Conservation (phyloP, 2,888 invertebrate genomes). For the Ennomos erosarius region DNA sequence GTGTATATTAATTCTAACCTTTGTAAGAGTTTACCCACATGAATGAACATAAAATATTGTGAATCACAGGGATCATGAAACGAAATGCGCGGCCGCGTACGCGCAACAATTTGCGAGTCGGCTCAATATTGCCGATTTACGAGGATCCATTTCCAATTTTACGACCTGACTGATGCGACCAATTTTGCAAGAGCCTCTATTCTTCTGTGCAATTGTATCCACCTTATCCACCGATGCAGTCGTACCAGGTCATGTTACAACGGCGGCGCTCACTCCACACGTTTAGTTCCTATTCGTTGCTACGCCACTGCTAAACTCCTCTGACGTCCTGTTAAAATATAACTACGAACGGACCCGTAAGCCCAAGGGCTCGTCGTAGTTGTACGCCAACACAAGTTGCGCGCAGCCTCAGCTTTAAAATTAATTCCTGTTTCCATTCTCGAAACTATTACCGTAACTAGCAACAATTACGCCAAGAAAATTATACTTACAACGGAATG, state of each 20-base stretch:
- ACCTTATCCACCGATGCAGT: conserved; percentile 4
- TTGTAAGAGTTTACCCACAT: background rate
- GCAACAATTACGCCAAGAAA: conserved; percentile 50
- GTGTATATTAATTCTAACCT: conserved; percentile 15
- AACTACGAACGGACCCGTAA: conserved; percentile 47
- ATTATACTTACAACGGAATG: conserved; percentile 39
- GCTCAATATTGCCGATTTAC: conserved; percentile 73
- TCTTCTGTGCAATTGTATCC: conserved; percentile 33
- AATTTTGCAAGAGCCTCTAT: conserved; percentile 60
- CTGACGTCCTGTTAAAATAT: conserved; percentile 65
- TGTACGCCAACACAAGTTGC: conserved; percentile 57
- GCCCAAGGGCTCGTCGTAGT: conserved; percentile 57
- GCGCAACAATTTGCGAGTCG: conserved; percentile 70
- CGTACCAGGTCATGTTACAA: conserved; percentile 45
- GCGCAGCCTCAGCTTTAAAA: conserved; percentile 53
- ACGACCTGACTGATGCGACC: conserved; percentile 68
- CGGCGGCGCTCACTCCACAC: conserved; percentile 52
- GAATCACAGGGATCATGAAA: conserved; percentile 60
- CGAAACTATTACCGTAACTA: conserved; percentile 46
- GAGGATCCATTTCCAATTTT: conserved; percentile 77
- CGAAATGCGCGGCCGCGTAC: conserved; percentile 69
- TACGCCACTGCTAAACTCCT: conserved; percentile 58
- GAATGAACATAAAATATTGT: conserved; percentile 24
- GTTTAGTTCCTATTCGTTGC: conserved; percentile 63
- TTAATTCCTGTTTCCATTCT: conserved; percentile 52